Conservation (phyloP, 2,888 invertebrate genomes). For the Pristionchus arcanus region DNA sequence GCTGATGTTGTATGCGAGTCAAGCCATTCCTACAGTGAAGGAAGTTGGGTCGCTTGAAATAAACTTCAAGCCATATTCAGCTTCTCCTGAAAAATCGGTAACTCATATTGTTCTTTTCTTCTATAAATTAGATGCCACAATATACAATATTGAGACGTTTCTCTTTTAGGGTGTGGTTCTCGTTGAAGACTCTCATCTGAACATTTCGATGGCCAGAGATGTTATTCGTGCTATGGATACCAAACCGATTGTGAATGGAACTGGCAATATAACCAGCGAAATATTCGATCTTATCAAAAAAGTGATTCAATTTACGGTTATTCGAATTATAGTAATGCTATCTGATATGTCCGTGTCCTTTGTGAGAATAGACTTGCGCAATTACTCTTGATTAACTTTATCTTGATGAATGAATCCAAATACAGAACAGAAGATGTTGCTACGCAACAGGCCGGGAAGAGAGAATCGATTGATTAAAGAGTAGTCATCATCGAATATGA, state of each 20-base stretch:
- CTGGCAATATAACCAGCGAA: neutral
- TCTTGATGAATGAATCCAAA: no score
- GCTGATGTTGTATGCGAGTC: slow-evolving; percentile 61
- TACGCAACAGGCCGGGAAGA: no score
- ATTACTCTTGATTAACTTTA: no score
- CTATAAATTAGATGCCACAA: neutral
- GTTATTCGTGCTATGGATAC: slow-evolving; percentile 10
- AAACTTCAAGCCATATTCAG: slow-evolving; percentile 57
- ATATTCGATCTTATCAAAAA: slow-evolving; percentile 16
- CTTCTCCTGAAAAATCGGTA: neutral
- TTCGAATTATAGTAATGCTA: neutral
- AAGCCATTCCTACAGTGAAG: slow-evolving; percentile 58
- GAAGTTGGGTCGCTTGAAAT: slow-evolving; percentile 60
- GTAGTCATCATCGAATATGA: no score
- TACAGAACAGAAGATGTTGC: no score
- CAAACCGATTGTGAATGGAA: neutral
- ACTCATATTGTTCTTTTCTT: neutral
- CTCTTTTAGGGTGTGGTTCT: slow-evolving; percentile 2
- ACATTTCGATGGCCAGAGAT: neutral
- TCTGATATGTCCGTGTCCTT: no score
- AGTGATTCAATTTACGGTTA: neutral
- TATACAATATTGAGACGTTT: neutral
- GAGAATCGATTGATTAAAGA: no score
- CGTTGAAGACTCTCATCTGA: neutral
- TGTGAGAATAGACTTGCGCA: no score